Evolutionary conservation across 2,797 vertebrate genomes (phyloP), one percentile per base, ranked within the genome.

Genomic region (Pipistrellus pygmaeus): DNA sequence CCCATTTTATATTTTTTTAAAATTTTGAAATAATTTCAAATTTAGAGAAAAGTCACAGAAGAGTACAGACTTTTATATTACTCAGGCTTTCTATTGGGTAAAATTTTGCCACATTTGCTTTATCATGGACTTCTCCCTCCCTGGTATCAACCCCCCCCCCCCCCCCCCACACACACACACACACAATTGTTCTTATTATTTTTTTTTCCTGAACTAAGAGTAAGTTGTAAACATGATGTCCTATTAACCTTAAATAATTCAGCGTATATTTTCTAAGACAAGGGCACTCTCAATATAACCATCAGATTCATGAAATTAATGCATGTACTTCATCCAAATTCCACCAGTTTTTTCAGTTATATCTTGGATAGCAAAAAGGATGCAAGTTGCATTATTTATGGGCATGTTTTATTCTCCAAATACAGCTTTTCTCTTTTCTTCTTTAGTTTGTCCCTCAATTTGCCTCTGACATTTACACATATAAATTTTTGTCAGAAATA

Each of bases 121-220:
- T 51, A 84, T 87, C 30, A 32, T 41, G 32, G 17, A 35, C 68
- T 78, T 77, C 18, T 88, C 51, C 78, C 18, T 60, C 8, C 14
- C 41, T 90, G 8, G 20, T 48, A 10, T 38, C n/a, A 12, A 14
- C 20, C 8, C 2, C 27, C 20, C 32, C 13, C 13, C 1, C 25
- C 14, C 15, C 8, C 13, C n/a, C n/a, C n/a, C n/a, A n/a, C n/a
- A n/a, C n/a, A n/a, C n/a, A n/a, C n/a, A n/a, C 8, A 71, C 5
- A 27, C 25, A 77, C 4, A 87, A 7, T 85, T 78, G 30, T 77
- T 77, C 53, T 73, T 71, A 57, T 4, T 73, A 3, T 91, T 64
- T 68, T 90, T 95, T 95, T 92, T 73, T 83, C 51, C 25, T 69
- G 25, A 91, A 30, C 80, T 95, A 87, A 75, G 3, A 71, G 62